These are phyloP conservation scores for Sialia sialis DNA, from an alignment of 2,113 vertebrate species.

Conservation along the genomic window DNA sequence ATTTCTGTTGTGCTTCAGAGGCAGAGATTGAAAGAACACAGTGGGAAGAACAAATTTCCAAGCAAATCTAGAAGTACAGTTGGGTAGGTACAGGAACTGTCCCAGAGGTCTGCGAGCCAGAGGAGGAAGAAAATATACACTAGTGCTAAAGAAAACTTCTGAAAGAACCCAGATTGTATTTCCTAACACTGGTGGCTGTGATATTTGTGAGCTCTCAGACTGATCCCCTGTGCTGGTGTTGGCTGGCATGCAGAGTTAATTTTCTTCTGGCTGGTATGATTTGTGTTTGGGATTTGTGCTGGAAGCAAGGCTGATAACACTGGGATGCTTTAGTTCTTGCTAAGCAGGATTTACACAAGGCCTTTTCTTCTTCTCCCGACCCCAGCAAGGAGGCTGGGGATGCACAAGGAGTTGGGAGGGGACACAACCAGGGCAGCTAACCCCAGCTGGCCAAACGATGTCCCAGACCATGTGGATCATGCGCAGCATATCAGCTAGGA, in stretches of 20 bases:
- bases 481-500: background rate
- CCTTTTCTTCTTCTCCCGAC: background rate
- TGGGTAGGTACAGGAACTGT: background rate
- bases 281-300: background rate
- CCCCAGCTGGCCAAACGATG: background rate
- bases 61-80: background rate
- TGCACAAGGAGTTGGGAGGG: background rate
- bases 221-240: background rate
- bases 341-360: background rate
- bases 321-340: background rate
- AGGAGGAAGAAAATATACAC: background rate
- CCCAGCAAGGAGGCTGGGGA: fast-evolving
- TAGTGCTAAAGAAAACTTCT: background rate
- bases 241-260: background rate
- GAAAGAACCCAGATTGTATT: background rate
- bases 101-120: background rate
- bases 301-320: background rate
- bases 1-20: background rate
- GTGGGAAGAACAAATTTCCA: background rate
- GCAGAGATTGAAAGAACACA: background rate
- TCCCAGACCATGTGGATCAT: background rate
- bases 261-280: background rate
- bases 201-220: background rate
- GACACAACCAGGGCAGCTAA: background rate
- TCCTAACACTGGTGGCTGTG: background rate